Base-by-base conservation (phyloP, 2,888 invertebrate genomes). In the Drosophila austrosaltans region DNA sequence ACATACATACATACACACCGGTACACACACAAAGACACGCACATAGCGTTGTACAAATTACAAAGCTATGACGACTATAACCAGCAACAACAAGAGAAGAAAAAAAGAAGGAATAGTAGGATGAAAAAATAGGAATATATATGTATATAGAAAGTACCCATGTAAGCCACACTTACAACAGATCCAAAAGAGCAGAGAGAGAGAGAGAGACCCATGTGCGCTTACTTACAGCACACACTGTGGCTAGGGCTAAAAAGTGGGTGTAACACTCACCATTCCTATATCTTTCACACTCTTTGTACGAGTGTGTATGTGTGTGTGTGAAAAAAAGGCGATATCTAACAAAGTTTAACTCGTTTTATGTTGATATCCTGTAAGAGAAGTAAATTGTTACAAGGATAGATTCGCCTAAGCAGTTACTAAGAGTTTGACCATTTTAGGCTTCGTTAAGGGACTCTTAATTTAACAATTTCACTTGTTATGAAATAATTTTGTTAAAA, bases 21-120 rank as follows among this genome's bases (percentile, higher is more conserved):
- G 8, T 8, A 42, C 39, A 40, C 16, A 42, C 39, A 32, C 57
- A 58, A 40, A 44, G 54, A 20, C 30, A 60, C 25, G 32, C 56
- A 39, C 59, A 48, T 39, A 12, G 57, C 44, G 63, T 64, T 67
- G 71, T 78, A 77, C 82, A 84, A 84, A 84, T 84, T 84, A 87
- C 82, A 87, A 71, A 78, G 85, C 82, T 82, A 87, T 82, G 85
- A 86, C 87, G 81, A 85, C 83, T 80, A 76, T 82, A 82, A 85
- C 69, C 72, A 74, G 80, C 57, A 75, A 78, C 70, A 73, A 59
- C 76, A 83, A 48, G 58, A 59, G 40, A 66, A 22, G 39, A 66
- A 66, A 42, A 22, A 42, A 32, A 30, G 42, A 48, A 40, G 8
- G 36, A 36, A 36, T 36, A 36, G 36, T 36, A 36, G 1, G 36